These are phyloP conservation scores for Apodemus speciosus DNA, from an alignment of 2,113 vertebrate genomes.

Conservation along the genomic window DNA sequence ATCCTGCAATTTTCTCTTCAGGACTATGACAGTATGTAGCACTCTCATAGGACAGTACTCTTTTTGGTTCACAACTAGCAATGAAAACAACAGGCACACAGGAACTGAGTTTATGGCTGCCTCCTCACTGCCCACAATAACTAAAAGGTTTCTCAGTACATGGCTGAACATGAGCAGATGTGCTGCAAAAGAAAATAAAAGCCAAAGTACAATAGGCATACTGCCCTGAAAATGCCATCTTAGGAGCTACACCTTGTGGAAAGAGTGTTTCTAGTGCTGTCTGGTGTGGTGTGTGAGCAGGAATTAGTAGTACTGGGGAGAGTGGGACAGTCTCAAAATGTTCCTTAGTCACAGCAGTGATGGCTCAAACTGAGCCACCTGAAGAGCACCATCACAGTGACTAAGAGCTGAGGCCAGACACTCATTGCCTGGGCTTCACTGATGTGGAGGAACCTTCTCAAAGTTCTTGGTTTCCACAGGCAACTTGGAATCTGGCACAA, in stretches of 20 bases:
- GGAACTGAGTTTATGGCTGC: not conserved
- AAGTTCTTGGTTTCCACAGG: slow-evolving; percentile 30
- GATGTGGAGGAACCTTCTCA: not conserved
- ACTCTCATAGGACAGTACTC: not conserved
- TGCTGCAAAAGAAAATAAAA: not conserved
- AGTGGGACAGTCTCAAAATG: not conserved
- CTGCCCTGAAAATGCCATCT: not conserved
- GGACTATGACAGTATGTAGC: not conserved
- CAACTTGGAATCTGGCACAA: not conserved
- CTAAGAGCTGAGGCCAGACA: not conserved
- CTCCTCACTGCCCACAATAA: not conserved
- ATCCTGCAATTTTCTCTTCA: not conserved
- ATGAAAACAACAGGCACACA: not conserved
- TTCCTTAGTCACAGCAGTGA: not conserved
- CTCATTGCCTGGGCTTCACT: not conserved
- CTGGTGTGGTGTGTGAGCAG: not conserved
- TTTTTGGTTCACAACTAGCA: not conserved
- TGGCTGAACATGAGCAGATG: not conserved
- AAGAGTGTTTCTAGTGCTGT: not conserved
- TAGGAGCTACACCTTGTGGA: not conserved
- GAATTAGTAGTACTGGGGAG: not conserved
- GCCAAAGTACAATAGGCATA: not conserved
- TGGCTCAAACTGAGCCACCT: not conserved
- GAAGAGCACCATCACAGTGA: not conserved
- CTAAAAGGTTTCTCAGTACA: not conserved